Percentiles rank a stretch among this genome's conserved stretches.
Conservation (phyloP, 2,113 vertebrate genomes). For the Nothocercus nigrocapillus region DNA sequence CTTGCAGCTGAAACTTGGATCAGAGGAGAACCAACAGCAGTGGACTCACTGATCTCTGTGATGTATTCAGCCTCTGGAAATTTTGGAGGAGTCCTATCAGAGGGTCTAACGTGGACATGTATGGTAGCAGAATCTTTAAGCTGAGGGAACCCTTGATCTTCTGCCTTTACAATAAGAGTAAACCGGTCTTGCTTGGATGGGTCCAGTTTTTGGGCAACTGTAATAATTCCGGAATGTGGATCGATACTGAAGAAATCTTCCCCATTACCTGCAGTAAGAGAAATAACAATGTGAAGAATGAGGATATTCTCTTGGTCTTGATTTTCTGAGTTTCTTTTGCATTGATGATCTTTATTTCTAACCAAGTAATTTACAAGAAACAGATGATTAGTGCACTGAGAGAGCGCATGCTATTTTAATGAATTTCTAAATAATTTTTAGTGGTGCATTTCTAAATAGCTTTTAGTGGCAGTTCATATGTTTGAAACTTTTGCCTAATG, state of each 20-base stretch:
- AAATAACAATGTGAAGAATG: slow-evolving; percentile 42
- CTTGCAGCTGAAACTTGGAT: slow-evolving; percentile 84
- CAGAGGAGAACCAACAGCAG: slow-evolving; percentile 81
- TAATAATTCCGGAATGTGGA: slow-evolving; percentile 83
- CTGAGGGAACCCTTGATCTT: slow-evolving; percentile 88
- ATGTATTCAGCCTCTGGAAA: slow-evolving; percentile 88
- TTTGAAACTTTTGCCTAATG: slow-evolving; percentile 29
- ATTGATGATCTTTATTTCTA: neutral
- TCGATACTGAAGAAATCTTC: slow-evolving; percentile 87
- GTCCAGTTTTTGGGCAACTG: slow-evolving; percentile 79
- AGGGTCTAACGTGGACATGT: slow-evolving; percentile 80
- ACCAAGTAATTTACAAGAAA: neutral
- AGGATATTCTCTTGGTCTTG: neutral
- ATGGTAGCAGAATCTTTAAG: slow-evolving; percentile 85
- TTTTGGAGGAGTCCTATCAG: slow-evolving; percentile 85
- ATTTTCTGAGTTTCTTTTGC: neutral
- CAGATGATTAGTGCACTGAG: neutral
- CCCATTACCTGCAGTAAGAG: slow-evolving; percentile 84
- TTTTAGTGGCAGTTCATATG: slow-evolving; percentile 28
- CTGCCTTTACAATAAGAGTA: slow-evolving; percentile 88
- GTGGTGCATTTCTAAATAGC: slow-evolving; percentile 30
- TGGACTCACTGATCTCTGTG: slow-evolving; percentile 88
- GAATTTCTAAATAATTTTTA: slow-evolving; percentile 19
- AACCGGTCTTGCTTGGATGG: slow-evolving; percentile 79
- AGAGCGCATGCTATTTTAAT: neutral